phyloP scores from a whole-genome alignment of 2,888 invertebrate species.

The Boloria selene region DNA sequence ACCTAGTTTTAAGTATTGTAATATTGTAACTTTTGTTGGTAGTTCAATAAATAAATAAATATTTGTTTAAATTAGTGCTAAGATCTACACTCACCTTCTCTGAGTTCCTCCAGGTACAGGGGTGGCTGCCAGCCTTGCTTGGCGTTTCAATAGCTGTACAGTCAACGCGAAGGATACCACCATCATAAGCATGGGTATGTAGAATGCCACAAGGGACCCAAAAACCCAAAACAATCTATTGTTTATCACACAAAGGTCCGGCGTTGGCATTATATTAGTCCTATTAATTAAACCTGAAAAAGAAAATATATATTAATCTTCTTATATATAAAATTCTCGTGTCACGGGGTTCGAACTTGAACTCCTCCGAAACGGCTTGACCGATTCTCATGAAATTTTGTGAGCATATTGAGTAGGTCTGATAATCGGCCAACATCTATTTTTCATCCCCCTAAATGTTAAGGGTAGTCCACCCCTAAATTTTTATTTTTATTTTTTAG shows the following conservation, averaged over 20 bases:
- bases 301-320: not conserved
- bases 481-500: too few relatives aligned
- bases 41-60: too few relatives aligned
- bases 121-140: slow-evolving; percentile 86
- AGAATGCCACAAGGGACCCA: slow-evolving; percentile 96
- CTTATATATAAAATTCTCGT: too few relatives aligned
- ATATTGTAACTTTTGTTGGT: too few relatives aligned
- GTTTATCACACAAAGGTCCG: slow-evolving; percentile 90
- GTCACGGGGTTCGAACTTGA: too few relatives aligned
- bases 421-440: too few relatives aligned
- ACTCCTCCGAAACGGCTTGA: too few relatives aligned
- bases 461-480: too few relatives aligned
- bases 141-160: slow-evolving; percentile 91
- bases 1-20: too few relatives aligned
- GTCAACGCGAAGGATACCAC: slow-evolving; percentile 95
- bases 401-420: too few relatives aligned
- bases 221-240: slow-evolving; percentile 93
- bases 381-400: too few relatives aligned
- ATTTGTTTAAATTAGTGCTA: not conserved
- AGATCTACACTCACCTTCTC: slow-evolving; percentile 56
- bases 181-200: slow-evolving; percentile 98
- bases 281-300: slow-evolving; percentile 87
- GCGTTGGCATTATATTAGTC: slow-evolving; percentile 90
- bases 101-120: slow-evolving; percentile 74
- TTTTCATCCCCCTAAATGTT: too few relatives aligned